A percentile compares a stretch with the other conserved stretches of the same genome.
These are phyloP conservation scores for Porites cylindrica DNA, from an alignment of 92 coral and sea anemone genomes.

Conservation along the genomic window DNA sequence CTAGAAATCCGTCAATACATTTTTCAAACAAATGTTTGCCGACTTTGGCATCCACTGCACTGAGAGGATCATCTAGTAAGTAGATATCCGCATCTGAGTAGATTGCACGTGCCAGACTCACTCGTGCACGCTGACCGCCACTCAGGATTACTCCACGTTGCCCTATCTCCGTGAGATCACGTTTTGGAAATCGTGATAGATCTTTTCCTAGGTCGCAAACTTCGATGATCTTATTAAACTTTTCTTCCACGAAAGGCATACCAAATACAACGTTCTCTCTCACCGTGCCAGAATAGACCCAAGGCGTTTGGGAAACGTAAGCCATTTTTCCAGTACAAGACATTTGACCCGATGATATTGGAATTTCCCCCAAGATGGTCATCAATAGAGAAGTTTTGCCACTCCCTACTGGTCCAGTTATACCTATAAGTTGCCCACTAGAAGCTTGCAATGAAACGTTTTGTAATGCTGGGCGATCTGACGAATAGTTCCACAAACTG, in stretches of 20 bases:
- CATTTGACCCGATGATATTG: conserved; percentile 76
- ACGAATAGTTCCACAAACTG: conserved; percentile 1
- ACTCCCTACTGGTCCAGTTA: conserved; percentile 56
- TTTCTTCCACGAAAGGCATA: conserved; percentile 59
- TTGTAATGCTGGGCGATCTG: neutral
- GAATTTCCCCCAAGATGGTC: conserved; percentile 89
- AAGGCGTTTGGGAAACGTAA: conserved; percentile 88
- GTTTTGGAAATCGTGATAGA: conserved; percentile 14
- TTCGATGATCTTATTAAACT: conserved; percentile 67
- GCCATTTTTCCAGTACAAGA: conserved; percentile 76
- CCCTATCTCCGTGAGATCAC: conserved; percentile 42
- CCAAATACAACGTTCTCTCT: conserved; percentile 92
- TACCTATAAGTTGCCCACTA: conserved; percentile 20
- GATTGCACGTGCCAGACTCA: conserved; percentile 47
- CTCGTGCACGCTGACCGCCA: conserved; percentile 59
- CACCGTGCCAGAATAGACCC: conserved; percentile 97
- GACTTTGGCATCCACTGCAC: conserved; percentile 55
- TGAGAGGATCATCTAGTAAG: conserved; percentile 51
- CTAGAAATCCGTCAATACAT: conserved; percentile 35
- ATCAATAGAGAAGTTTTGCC: conserved; percentile 88
- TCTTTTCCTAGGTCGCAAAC: conserved; percentile 90
- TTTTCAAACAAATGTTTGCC: conserved; percentile 42
- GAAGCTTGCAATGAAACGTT: conserved; percentile 1
- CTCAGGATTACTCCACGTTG: conserved; percentile 47
- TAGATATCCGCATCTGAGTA: conserved; percentile 52